Evolutionary conservation across 2,888 invertebrate genomes (phyloP), one percentile per base, ranked within the genome.

Genomic region (Aproaerema taeniolella): DNA sequence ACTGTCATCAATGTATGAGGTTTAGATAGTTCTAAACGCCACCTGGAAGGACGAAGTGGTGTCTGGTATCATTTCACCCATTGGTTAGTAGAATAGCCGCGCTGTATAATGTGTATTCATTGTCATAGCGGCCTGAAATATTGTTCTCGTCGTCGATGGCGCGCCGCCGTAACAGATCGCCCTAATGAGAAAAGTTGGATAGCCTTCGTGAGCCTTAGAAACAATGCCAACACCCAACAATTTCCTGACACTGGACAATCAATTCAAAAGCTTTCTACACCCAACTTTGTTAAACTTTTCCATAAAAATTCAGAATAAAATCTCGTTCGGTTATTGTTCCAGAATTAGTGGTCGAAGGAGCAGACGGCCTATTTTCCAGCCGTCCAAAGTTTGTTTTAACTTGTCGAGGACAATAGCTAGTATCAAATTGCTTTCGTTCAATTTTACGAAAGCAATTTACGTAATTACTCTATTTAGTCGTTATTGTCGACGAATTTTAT

Each of bases 161-260:
- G 51, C 53, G 58, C 61, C 69, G n/a, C 61, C 68, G 61, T 65
- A 73, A 73, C 75, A 73, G 76, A 79, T 76, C 71, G 74, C 55
- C 64, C 69, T 82, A 82, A 82, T 80, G 81, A 80, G 80, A 74
- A 80, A 82, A 82, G 79, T 82, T 80, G 67, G 66, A 71, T 74
- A 67, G 67, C 72, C 67, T 72, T 64, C 64, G 66, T 63, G 65
- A 61, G 67, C 61, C 60, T 67, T 60, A 61, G 69, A 71, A 76
- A 80, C 79, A 82, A 78, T 74, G 72, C 64, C 68, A 61, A 69
- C 74, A 68, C 65, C 68, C 64, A 68, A 74, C 74, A 76, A 78
- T 76, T 76, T 74, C 68, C 67, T 72, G 68, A 73, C 74, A 72
- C 69, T 66, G 75, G 74, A 78, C 78, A 77, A 79, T 80, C 77